Evolutionary conservation across 2,888 invertebrate species (phyloP), one percentile per base, ranked within the genome.

Genomic region (Pilophorus perplexus): DNA sequence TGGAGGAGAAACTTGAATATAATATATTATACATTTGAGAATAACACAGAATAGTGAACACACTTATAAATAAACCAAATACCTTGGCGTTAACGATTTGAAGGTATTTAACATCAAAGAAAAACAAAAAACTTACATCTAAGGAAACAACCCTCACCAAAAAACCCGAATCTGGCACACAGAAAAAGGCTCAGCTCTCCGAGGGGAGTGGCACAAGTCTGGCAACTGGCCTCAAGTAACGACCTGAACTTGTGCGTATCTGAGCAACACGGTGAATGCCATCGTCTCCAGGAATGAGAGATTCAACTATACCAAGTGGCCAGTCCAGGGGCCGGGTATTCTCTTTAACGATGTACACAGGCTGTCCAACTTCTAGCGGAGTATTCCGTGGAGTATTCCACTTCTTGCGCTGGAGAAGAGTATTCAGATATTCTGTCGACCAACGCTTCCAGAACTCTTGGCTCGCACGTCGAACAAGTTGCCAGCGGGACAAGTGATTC

Each of bases 361-460:
- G 27, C 12, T 57, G 3, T 37, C 57, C 57, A 57, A 57, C 57
- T 16, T 40, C 22, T n/a, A 42, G 40, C 18, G 42, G 4, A 20
- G 40, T 1, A 10, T n/a, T n/a, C n/a, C 22, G 38, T 12, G 25
- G 33, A 2, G 12, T 2, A 33, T n/a, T 62, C 62, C 62, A 62
- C 16, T 62, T 62, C 52, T 20, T 27, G n/a, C 62, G 3, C 18
- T 62, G 62, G 12, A 62, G 50, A 12, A 62, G 25, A 16, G 62
- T 48, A 27, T 62, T 54, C 28, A n/a, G n/a, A n/a, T n/a, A n/a
- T n/a, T n/a, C n/a, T n/a, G n/a, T n/a, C n/a, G n/a, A n/a, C n/a
- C n/a, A 57, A 12, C 57, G 38, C 14, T 40, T 37, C 62, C 50
- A 62, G 20, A 57, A 40, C 3, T 57, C 5, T 14, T 57, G 57